Conservation (phyloP, 1,140 invertebrate genomes). For the Sinonovacula constricta region DNA sequence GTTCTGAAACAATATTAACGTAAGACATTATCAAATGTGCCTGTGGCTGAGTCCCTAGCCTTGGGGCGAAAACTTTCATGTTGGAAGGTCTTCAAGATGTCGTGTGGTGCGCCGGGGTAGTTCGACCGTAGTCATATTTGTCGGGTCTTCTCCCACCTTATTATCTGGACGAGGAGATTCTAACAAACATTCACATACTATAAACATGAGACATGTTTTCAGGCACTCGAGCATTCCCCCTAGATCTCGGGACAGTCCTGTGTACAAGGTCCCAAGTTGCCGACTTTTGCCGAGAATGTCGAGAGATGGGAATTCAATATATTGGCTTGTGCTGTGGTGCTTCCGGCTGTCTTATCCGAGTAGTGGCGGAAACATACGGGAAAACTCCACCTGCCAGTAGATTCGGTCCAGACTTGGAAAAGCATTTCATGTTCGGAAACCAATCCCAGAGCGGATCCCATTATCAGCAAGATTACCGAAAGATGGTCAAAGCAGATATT, state of each 20-base stretch:
- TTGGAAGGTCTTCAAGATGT: no score
- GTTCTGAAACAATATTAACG: no score
- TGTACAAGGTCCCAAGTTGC: constrained; percentile 54
- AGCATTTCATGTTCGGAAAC: no score
- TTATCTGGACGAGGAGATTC: background rate
- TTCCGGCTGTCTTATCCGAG: constrained; percentile 56
- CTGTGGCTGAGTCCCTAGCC: no score
- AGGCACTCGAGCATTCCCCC: background rate
- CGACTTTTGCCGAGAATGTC: constrained; percentile 61
- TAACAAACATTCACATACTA: background rate
- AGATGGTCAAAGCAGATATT: no score
- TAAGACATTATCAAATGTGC: no score
- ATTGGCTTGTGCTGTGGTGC: constrained; percentile 74
- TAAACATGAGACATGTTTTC: background rate
- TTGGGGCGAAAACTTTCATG: no score
- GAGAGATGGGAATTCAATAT: constrained; percentile 68
- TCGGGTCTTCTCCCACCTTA: background rate
- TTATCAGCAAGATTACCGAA: no score
- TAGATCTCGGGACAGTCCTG: constrained; percentile 29
- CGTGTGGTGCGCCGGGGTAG: no score
- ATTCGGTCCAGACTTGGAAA: no score
- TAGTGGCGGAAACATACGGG: constrained; percentile 65
- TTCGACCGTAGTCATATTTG: background rate
- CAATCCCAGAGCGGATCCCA: no score
- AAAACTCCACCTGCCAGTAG: constrained; percentile 58